Base-by-base conservation (phyloP, 2,888 invertebrate genomes). In the Serrognathus titanus region DNA sequence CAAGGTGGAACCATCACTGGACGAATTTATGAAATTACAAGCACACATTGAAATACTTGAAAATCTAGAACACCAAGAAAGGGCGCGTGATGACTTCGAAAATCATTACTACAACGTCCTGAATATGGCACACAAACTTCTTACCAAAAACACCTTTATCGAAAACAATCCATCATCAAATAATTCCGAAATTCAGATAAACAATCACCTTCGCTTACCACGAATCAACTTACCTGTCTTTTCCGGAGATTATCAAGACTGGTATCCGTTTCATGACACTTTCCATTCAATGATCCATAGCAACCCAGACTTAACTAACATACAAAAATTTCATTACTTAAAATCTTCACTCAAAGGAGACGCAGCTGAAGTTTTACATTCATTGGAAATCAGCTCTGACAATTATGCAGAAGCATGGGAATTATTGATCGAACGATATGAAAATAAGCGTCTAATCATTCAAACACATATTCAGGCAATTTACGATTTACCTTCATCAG, bases 351-450 rank as follows among this genome's bases (percentile, higher is more conserved):
- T 51, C n/a, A 38, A 39, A 8, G 31, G 49, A 8, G 16, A 53
- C 9, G 53, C 53, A 3, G 48, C 10, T 2, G 11, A 45, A n/a
- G 16, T 36, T 9, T 5, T 53, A 1, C 9, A 40, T 11, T 53
- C 53, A n/a, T 4, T 63, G 10, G 55, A 55, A 43, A 57, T 59
- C 24, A 51, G 57, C 2, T 5, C 52, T 9, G 39, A 24, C 8
- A 59, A 63, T 38, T 63, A 59, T 41, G 1, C 3, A 4, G 24
- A 49, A 11, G 61, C 61, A 10, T 61, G 63, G 63, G 58, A 61
- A 24, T 40, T 59, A 36, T 49, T 63, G 10, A 24, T 46, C 8
- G 45, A 57, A 24, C 37, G 53, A 16, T 60, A 47, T 39, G 48
- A 60, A 37, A 63, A 63, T 12, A 57, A 37, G 11, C 48, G 51